A percentile compares a stretch with the other conserved stretches of the same genome.
Conservation (phyloP, 2,888 invertebrate genomes). For the Dynastes grantii region DNA sequence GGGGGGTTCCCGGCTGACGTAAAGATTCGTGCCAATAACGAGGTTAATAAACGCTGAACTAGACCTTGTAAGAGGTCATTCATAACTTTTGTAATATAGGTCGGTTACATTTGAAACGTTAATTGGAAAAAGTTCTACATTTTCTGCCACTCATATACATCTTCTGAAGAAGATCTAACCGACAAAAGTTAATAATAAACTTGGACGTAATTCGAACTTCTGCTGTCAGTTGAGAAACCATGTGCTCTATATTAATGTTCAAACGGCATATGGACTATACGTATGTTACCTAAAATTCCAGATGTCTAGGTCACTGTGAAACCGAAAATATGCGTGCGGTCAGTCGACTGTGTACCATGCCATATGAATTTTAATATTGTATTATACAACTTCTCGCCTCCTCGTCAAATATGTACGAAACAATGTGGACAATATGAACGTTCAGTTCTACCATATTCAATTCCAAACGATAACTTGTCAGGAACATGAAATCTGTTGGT, state of each 20-base stretch:
- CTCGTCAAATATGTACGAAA: neutral
- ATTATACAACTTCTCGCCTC: slow-evolving; percentile 24
- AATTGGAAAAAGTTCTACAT: slow-evolving; percentile 2
- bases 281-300: slow-evolving; percentile 44
- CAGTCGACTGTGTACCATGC: slow-evolving; percentile 11
- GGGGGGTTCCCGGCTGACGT: too few species aligned
- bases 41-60: neutral
- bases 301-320: slow-evolving; percentile 46
- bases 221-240: slow-evolving; percentile 35
- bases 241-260: slow-evolving; percentile 43
- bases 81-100: neutral
- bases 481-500: slow-evolving; percentile 30
- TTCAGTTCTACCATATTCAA: neutral
- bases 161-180: slow-evolving; percentile 7
- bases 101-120: neutral
- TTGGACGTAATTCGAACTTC: slow-evolving; percentile 29
- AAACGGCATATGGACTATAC: slow-evolving; percentile 27
- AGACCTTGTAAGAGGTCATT: slow-evolving; percentile 8
- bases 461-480: slow-evolving; percentile 9
- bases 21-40: too few species aligned
- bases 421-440: slow-evolving; percentile 8
- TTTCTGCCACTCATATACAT: slow-evolving; percentile 4
- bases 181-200: slow-evolving; percentile 33
- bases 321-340: slow-evolving; percentile 40
- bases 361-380: slow-evolving; percentile 28